Base-by-base conservation (phyloP, 2,888 invertebrate species). In the Acheta domesticus region DNA sequence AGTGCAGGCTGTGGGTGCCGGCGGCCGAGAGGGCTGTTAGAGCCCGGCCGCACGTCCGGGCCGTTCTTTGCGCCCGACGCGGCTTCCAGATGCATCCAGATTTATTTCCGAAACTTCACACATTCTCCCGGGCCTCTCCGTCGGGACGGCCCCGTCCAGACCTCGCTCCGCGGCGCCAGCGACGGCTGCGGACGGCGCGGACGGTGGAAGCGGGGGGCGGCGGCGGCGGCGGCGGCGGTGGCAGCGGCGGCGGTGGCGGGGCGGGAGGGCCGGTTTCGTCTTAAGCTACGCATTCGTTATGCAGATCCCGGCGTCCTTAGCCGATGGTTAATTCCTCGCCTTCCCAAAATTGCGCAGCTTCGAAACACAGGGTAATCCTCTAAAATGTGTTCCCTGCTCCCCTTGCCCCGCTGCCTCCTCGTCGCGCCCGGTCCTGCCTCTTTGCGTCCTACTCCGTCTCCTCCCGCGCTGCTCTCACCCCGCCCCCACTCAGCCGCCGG, bases 221-320 rank as follows among this genome's bases (percentile, higher is more conserved):
- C 14, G 62, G 12, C 2, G 62, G 62, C 62, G 62, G 62, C 3
- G 62, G 62, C 14, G 62, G 16, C 14, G n/a, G 19, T 2, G 19
- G 19, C 2, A 3, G 62, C 12, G 62, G n/a, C n/a, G 62, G 19
- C 12, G 62, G 62, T 2, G 14, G 62, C n/a, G 62, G 14, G 16
- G n/a, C 16, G 62, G 16, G 62, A 62, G 16, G 62, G 62, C 62
- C 62, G 62, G 14, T 62, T 62, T n/a, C 62, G 62, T 62, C 62
- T 62, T 62, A 62, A 62, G 62, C 62, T 62, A 62, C 62, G 62
- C 62, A 62, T 62, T 62, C 62, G 62, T 62, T 62, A 62, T 62
- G 62, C n/a, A 62, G 62, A 62, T 62, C 62, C 62, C 62, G 62
- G 16, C 62, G 62, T 62, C 62, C 62, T 62, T 62, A 62, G 62